Evolutionary conservation across 2,888 invertebrate genomes (phyloP).

Genomic region (Volucella inanis): DNA sequence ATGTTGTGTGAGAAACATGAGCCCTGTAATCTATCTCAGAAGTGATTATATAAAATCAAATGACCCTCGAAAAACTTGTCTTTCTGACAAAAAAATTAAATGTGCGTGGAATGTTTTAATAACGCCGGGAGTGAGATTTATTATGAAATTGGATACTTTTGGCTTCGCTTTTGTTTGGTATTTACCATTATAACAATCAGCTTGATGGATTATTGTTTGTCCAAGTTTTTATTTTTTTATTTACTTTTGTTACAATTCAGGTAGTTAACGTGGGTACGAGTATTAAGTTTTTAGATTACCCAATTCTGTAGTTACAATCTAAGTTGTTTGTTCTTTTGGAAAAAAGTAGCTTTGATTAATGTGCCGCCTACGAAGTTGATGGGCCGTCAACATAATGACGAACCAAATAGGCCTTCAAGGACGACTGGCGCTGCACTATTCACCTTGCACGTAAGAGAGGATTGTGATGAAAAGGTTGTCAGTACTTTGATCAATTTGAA

Average conservation of each 20-base stretch:
- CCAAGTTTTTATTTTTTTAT: constrained; percentile 9
- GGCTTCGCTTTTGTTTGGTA: constrained; percentile 5
- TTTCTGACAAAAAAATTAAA: constrained; percentile 12
- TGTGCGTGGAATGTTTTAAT: constrained; percentile 38
- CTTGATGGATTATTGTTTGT: not conserved
- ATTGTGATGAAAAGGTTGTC: too few relatives aligned
- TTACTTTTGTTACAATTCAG: constrained; percentile 30
- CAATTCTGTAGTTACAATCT: not conserved
- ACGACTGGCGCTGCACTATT: too few relatives aligned
- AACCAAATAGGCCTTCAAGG: too few relatives aligned
- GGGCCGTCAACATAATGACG: too few relatives aligned
- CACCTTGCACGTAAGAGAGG: too few relatives aligned
- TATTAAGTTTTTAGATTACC: not conserved
- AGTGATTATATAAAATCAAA: constrained; percentile 41
- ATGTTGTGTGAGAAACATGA: constrained; percentile 69
- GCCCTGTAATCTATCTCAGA: constrained; percentile 54
- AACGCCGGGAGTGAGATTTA: constrained; percentile 35
- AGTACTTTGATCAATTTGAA: too few relatives aligned
- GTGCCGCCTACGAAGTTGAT: too few relatives aligned
- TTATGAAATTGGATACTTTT: constrained; percentile 40
- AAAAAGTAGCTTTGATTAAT: too few relatives aligned
- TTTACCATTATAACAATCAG: not conserved
- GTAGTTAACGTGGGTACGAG: constrained; percentile 34
- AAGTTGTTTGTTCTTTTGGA: constrained; percentile 10
- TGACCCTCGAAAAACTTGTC: constrained; percentile 13